A percentile compares a stretch with the other conserved stretches of the same genome.
Evolutionary conservation across 2,797 vertebrate genomes (phyloP).

Genomic region (Oreortyx pictus): DNA sequence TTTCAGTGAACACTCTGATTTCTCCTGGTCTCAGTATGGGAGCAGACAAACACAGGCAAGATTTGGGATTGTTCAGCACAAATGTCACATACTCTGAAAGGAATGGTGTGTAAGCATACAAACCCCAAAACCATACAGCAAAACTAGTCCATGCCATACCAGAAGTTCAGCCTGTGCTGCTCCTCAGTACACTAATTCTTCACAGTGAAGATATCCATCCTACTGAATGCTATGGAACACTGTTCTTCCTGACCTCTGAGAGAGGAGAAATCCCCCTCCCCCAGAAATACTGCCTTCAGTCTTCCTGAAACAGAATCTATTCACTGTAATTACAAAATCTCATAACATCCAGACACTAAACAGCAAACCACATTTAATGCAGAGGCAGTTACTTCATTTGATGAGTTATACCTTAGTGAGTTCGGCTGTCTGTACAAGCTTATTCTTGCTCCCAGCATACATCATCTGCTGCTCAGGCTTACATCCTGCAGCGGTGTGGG

Average conservation of each 20-base stretch:
- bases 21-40: background rate
- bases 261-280: background rate
- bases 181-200: background rate
- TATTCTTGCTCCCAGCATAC: slow-evolving; percentile 97
- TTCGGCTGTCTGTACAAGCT: slow-evolving; percentile 89
- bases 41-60: background rate
- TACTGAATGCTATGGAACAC: background rate
- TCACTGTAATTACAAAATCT: background rate
- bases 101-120: background rate
- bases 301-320: background rate
- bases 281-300: background rate
- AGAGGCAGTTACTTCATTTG: background rate
- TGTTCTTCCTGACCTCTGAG: background rate
- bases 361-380: background rate
- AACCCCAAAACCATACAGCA: background rate
- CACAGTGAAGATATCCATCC: background rate
- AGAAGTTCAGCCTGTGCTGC: background rate
- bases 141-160: background rate
- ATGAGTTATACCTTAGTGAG: slow-evolving; percentile 89
- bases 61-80: background rate
- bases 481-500: slow-evolving; percentile 82
- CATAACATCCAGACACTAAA: background rate
- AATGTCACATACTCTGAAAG: background rate
- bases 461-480: slow-evolving; percentile 98
- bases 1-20: background rate